A percentile compares a stretch with the other conserved stretches of the same genome.
These are phyloP conservation scores for Oncorhynchus nerka DNA, from an alignment of 2,113 vertebrate genomes.

Conservation along the genomic window DNA sequence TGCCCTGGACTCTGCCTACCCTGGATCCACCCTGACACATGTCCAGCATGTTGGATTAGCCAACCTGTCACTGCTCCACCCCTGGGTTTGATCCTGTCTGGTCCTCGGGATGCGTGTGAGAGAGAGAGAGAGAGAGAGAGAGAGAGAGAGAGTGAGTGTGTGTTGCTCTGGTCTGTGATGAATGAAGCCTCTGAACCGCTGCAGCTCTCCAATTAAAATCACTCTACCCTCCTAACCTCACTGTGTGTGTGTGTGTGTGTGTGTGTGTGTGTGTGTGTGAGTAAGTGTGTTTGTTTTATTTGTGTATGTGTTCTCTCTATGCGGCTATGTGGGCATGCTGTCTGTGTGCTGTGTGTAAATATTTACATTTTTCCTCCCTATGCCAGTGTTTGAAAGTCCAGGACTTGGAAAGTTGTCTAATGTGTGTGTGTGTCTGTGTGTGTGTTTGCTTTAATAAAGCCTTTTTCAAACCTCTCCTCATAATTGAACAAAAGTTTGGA, in stretches of 20 bases:
- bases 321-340: no score
- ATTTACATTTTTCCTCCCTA: no score
- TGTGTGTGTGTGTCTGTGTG: neutral
- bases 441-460: neutral
- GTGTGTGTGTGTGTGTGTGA: neutral
- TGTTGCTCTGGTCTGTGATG: slow-evolving; percentile 31
- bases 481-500: no score
- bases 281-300: neutral
- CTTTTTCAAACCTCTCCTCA: no score
- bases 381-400: no score
- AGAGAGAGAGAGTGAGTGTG: no score
- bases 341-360: no score
- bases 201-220: slow-evolving; percentile 37
- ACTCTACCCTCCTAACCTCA: neutral
- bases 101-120: no score
- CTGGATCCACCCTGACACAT: slow-evolving; percentile 14
- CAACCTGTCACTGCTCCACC: slow-evolving; percentile 29
- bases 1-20: slow-evolving; percentile 1
- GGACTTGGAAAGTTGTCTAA: no score
- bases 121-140: no score
- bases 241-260: neutral
- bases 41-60: slow-evolving; percentile 24
- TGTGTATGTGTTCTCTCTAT: no score
- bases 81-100: slow-evolving; percentile 35
- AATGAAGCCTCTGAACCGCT: slow-evolving; percentile 46